Evolutionary conservation across 2,797 vertebrate genomes (phyloP).

Genomic region (Neosalanx taihuensis): DNA sequence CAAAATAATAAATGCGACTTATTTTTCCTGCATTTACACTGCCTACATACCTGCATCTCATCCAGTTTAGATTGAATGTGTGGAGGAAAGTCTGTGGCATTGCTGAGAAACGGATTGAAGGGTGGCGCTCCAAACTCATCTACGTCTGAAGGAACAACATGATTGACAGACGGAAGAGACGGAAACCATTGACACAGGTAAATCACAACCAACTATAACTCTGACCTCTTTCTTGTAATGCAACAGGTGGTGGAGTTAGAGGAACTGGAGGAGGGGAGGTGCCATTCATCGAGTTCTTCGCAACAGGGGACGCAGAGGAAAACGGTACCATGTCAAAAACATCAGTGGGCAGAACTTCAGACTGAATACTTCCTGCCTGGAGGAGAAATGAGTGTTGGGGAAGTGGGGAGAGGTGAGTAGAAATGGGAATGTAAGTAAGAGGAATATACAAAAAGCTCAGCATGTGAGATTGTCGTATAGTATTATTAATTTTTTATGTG

Average conservation of each 20-base stretch:
- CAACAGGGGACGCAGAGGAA: background rate
- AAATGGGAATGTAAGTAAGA: no score
- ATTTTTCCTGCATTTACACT: background rate
- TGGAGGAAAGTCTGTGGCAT: slow-evolving; percentile 80
- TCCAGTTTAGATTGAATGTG: slow-evolving; percentile 87
- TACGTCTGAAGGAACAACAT: slow-evolving; percentile 68
- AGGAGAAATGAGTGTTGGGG: no score
- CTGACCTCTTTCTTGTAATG: slow-evolving; percentile 4
- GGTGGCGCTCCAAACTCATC: slow-evolving; percentile 87
- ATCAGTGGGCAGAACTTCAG: background rate
- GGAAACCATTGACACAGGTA: background rate
- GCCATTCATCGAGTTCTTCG: background rate
- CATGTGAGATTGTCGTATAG: no score
- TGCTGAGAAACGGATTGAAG: slow-evolving; percentile 85
- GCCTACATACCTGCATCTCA: slow-evolving; percentile 82
- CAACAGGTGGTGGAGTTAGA: background rate
- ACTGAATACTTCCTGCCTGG: slow-evolving; percentile 3
- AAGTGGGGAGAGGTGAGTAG: no score
- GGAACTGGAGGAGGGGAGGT: background rate
- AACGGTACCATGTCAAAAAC: slow-evolving; percentile 10
- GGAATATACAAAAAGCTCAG: no score
- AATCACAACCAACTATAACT: background rate
- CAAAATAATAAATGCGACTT: no score
- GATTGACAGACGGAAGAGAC: background rate
- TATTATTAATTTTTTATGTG: no score